Conservation (phyloP, 2,797 vertebrate genomes). For the Amphiprion clarkii region DNA sequence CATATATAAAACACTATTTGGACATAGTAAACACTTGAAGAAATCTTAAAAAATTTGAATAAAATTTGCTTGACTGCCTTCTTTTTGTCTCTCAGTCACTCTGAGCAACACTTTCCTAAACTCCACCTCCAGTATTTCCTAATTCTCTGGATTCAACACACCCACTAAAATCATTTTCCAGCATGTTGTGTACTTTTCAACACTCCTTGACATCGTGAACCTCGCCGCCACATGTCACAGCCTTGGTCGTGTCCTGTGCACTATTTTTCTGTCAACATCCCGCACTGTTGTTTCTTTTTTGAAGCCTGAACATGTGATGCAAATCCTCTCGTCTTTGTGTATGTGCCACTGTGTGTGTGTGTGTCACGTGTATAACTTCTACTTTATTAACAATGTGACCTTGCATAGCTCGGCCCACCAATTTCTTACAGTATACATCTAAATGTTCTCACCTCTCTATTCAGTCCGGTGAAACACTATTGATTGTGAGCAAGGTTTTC, state of each 20-base stretch:
- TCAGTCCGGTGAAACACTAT: conserved; percentile 50
- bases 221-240: no score
- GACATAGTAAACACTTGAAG: no score
- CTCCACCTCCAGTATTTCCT: no score
- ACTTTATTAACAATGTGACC: conserved; percentile 16
- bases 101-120: no score
- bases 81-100: no score
- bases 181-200: neutral
- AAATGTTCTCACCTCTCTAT: conserved; percentile 31
- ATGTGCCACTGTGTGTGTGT: neutral
- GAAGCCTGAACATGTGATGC: neutral
- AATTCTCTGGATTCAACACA: no score
- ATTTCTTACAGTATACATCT: neutral
- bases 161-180: neutral
- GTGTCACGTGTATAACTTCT: neutral
- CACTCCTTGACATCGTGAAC: no score
- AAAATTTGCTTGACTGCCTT: no score
- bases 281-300: neutral
- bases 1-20: no score
- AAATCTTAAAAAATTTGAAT: no score
- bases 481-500: conserved; percentile 49
- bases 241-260: neutral
- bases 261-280: neutral
- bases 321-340: neutral
- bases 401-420: neutral